phyloP scores from a whole-genome alignment of 2,888 invertebrate genomes.

The Empis stercorea region DNA sequence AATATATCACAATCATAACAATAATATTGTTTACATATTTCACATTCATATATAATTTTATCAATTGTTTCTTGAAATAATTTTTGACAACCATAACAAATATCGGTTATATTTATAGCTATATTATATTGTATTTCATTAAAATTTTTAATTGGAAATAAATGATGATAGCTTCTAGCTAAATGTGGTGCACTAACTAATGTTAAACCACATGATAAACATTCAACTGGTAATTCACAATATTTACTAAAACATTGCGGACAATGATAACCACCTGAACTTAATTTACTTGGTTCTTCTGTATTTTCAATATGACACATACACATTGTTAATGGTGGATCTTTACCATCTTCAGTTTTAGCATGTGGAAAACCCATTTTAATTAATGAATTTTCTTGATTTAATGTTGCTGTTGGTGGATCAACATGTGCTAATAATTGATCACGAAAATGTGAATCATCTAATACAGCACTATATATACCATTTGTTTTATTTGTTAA shows the following conservation, averaged over 20 bases:
- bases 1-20: constrained; percentile 95
- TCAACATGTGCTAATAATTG: constrained; percentile 51
- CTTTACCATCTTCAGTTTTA: constrained; percentile 45
- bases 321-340: constrained; percentile 72
- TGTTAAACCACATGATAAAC: constrained; percentile 87
- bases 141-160: constrained; percentile 85
- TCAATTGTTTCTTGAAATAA: constrained; percentile 46
- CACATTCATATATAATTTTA: constrained; percentile 74
- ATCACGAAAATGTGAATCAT: constrained; percentile 63
- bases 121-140: constrained; percentile 54
- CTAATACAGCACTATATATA: constrained; percentile 72
- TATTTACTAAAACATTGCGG: constrained; percentile 97
- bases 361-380: constrained; percentile 95
- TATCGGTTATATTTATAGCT: constrained; percentile 32
- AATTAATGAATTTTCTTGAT: constrained; percentile 64
- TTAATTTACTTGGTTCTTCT: constrained; percentile 53
- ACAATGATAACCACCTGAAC: constrained; percentile 70
- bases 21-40: constrained; percentile 63
- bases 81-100: constrained; percentile 65
- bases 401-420: constrained; percentile 58
- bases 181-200: constrained; percentile 96
- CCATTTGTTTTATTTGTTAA: constrained; percentile 80
- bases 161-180: constrained; percentile 92
- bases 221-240: constrained; percentile 95
- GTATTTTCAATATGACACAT: constrained; percentile 81